Base-by-base conservation (phyloP, 1,140 invertebrate genomes). In the Papilio glaucus region DNA sequence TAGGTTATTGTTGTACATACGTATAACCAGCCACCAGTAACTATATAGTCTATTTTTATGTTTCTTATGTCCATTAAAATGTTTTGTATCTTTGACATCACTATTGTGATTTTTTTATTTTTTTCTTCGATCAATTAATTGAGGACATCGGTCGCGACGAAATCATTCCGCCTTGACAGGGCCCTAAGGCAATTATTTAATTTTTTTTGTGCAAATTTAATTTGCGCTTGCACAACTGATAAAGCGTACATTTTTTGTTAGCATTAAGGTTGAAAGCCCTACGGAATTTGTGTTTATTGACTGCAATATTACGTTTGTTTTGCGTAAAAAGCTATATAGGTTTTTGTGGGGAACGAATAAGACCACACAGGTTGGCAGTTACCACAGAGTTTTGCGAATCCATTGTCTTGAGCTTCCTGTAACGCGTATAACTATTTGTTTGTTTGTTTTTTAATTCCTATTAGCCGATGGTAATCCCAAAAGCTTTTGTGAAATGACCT, bases 101-200 rank as follows among this genome's bases (percentile, higher is more conserved):
- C 67, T 69, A 69, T n/a, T 26, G 13, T 29, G 9, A 33, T 53
- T 63, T 79, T 77, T 79, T 78, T 79, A 83, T 79, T 83, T 61
- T 79, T 74, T 57, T 24, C 21, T 57, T 75, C 77, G 77, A 79
- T 74, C 81, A 83, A 83, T 83, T 83, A 83, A 83, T 83, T 83
- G 77, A 73, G 76, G 75, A 83, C 80, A 80, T 78, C 80, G 72
- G 82, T 80, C 74, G 82, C 80, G 78, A 84, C 80, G 77, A 81
- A 83, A 84, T 80, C 82, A 77, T 83, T 83, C 72, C 60, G 71
- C 78, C 74, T 62, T 84, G 82, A 82, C 82, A 82, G 80, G 29
- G 70, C 73, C 71, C 77, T 79, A 77, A 79, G 77, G 68, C 80
- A 82, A 82, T 84, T 82, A 82, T 79, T 80, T 77, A 63, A n/a